Evolutionary conservation across 2,797 vertebrate species (phyloP).

Genomic region (Erethizon dorsatum): DNA sequence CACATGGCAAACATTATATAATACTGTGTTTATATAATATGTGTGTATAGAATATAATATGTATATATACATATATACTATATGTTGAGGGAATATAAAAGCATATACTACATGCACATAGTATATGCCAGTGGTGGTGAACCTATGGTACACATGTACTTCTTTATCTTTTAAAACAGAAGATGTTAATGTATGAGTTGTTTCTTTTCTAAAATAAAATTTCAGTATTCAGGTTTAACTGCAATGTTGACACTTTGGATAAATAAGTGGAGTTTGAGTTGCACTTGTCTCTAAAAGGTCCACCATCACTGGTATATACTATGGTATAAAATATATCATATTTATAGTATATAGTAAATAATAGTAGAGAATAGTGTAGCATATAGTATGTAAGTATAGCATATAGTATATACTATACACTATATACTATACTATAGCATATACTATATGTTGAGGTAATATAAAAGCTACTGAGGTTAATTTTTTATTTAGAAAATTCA

Average conservation of each 20-base stretch:
- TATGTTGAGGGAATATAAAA: not conserved
- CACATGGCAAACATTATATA: not conserved
- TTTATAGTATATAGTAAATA: not conserved
- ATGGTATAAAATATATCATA: not conserved
- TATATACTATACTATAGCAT: not conserved
- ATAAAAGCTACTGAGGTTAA: not conserved
- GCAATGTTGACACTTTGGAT: not conserved
- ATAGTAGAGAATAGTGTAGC: not conserved
- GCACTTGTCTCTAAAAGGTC: not conserved
- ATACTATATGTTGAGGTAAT: not conserved
- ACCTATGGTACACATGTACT: not conserved
- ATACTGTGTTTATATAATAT: not conserved
- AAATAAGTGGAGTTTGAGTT: not conserved
- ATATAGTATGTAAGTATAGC: not conserved
- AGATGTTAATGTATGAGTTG: not conserved
- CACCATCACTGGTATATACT: not conserved
- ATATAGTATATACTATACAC: not conserved
- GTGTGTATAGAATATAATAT: not conserved
- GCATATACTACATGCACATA: not conserved
- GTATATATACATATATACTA: not conserved
- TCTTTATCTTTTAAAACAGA: not conserved
- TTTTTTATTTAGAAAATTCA: not conserved
- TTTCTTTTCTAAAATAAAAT: not conserved
- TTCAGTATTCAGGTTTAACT: not conserved
- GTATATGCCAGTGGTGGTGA: not conserved